Evolutionary conservation across 2,113 vertebrate genomes (phyloP).

Genomic region (Chloropsis cyanopogon): DNA sequence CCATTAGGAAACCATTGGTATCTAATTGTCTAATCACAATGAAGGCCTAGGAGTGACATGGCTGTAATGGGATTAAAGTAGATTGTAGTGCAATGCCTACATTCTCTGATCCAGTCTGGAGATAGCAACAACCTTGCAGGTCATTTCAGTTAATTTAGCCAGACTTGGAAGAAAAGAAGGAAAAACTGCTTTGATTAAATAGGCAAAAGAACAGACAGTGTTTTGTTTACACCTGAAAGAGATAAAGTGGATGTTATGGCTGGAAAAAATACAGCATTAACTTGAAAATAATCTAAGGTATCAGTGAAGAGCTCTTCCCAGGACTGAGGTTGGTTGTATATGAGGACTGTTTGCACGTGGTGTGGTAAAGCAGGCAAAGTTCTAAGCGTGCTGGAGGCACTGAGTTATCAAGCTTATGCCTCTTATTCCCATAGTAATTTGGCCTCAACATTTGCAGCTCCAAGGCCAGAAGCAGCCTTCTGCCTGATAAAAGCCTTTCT

Average conservation of each 20-base stretch:
- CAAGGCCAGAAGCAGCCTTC: not conserved
- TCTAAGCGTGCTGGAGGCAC: not conserved
- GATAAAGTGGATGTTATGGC: not conserved
- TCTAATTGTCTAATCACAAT: slow-evolving; percentile 73
- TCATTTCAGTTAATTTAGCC: slow-evolving; percentile 47
- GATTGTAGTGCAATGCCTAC: slow-evolving; percentile 21
- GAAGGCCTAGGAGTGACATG: slow-evolving; percentile 61
- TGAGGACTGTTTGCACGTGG: fast-evolving
- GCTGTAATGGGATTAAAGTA: slow-evolving; percentile 71
- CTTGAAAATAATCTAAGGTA: not conserved
- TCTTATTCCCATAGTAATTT: not conserved
- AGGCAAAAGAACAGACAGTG: not conserved
- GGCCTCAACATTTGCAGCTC: not conserved
- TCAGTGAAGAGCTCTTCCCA: not conserved
- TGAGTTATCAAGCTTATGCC: not conserved
- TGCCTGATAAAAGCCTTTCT: not conserved
- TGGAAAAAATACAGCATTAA: not conserved
- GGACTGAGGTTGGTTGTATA: not conserved
- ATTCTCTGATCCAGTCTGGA: slow-evolving; percentile 17
- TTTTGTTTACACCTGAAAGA: slow-evolving; percentile 28
- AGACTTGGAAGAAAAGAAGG: not conserved
- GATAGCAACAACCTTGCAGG: slow-evolving; percentile 46
- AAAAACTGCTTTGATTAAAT: slow-evolving; percentile 45
- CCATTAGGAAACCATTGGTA: slow-evolving; percentile 71
- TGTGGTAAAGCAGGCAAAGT: not conserved